Base-by-base conservation (phyloP, 2,113 vertebrate genomes). In the Coptodon bakossiorum region DNA sequence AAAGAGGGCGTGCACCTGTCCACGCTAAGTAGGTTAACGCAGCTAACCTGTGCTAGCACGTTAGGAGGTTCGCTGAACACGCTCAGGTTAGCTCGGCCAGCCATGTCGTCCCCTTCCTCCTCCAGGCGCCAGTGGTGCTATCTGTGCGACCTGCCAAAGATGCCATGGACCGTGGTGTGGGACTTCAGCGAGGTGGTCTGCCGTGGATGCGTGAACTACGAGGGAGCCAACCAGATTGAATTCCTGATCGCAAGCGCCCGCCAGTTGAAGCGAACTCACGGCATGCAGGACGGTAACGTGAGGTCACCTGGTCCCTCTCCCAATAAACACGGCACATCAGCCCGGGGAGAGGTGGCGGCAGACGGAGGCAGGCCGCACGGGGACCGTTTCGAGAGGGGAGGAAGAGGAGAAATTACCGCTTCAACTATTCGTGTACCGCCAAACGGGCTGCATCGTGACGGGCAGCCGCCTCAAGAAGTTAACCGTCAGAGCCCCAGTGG, bases 151-250 rank as follows among this genome's bases (percentile, higher is more conserved):
- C 93, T 98, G 95, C 98, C 98, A 3, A 98, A 98, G 95, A 98
- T 97, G 97, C 98, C 98, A 1, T 98, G 98, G 98, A 98, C 98
- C 6, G 97, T 98, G 96, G 97, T 98, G 81, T 98, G 98, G 98
- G 98, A 98, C 94, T 98, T 98, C 91, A 98, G 97, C 85, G 98
- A 98, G 93, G 97, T 97, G 29, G 98, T 98, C 7, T 98, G 98
- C 61, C 97, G 98, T 2, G 98, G 98, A 5, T 98, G 98, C 82
- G 98, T 98, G n/a, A 98, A 98, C 93, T 98, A 98, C 92, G 98
- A 98, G 84, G 98, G 98, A 4, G 97, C 97, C 1, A 97, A 98
- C 79, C 97, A 98, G 92, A 98, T 98, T 31, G 98, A 98, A 61
- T 96, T 98, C 86, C 95, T 98, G 24, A 97, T 98, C n/a, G 97